These are phyloP conservation scores for Anas flavirostris DNA, from an alignment of 2,797 vertebrate genomes.

Conservation along the genomic window DNA sequence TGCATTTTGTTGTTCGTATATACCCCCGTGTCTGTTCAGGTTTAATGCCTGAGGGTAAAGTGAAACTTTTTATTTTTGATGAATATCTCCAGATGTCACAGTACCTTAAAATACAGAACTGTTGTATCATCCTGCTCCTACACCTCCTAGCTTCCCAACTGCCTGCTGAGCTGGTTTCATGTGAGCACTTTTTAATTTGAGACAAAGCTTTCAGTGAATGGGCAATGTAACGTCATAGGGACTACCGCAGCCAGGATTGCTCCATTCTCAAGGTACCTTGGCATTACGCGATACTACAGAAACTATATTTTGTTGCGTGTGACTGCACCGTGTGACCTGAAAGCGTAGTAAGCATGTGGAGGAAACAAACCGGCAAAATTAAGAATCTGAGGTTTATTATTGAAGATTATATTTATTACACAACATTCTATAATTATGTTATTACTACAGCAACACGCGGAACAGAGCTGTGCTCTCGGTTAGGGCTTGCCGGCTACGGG, in stretches of 20 bases:
- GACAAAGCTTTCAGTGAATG: not conserved
- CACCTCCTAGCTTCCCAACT: not conserved
- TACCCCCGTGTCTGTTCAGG: not conserved
- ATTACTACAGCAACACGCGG: slow-evolving; percentile 1
- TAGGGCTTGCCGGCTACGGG: not conserved
- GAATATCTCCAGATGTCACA: not conserved
- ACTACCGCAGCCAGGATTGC: not conserved
- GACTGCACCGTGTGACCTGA: not conserved
- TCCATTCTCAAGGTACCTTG: not conserved
- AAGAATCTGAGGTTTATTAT: not conserved
- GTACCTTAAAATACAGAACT: not conserved
- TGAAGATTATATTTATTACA: slow-evolving; percentile 15
- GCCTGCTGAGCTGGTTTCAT: not conserved
- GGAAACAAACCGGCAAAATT: not conserved
- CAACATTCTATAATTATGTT: slow-evolving; percentile 15
- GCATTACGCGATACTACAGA: accelerated
- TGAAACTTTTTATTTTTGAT: not conserved
- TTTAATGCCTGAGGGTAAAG: not conserved
- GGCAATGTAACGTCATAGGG: accelerated
- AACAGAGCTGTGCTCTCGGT: not conserved
- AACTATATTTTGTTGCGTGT: not conserved
- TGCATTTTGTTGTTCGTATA: not conserved
- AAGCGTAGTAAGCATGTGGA: not conserved
- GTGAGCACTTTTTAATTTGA: not conserved
- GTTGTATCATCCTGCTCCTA: not conserved